Base-by-base conservation (phyloP, 2,113 vertebrate species). In the Lampris incognitus region DNA sequence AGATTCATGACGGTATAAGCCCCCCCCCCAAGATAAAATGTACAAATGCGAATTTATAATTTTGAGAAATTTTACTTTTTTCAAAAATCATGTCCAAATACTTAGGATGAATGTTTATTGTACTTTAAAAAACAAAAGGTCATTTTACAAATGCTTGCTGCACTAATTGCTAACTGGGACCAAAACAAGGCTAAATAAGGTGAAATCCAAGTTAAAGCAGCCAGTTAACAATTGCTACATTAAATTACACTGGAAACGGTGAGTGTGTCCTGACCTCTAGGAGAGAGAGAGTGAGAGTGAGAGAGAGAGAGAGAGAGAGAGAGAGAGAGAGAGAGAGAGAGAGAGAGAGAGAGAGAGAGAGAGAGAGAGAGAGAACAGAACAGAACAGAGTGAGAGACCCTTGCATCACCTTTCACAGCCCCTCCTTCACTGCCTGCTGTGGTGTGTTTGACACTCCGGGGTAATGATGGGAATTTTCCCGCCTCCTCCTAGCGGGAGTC, bases 381-480 rank as follows among this genome's bases (percentile, higher is more conserved):
- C 48, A 63, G 68, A 37, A 68, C 56, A 67, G 70, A 48, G 46
- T 44, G 42, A 59, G 44, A 48, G 66, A 79, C 68, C 73, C 57
- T 37, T 46, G 62, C 74, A 67, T 79, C 66, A 67, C 69, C 78
- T 24, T 66, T 69, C 58, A 39, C 69, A 57, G 57, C 51, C 56
- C 38, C 54, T 49, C 39, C 57, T 60, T 59, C 69, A 65, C 72
- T 67, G 72, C 62, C 62, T 57, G 1, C 5, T 68, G 66, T 70
- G 79, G 58, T 74, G 57, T 62, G 62, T 81, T 72, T 82, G 76
- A 83, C 78, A 84, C 85, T 86, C 83, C 60, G 48, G 64, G 50
- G 74, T 72, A 77, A 83, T 78, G 65, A 83, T 88, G 82, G 84
- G 82, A 79, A 65, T 82, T 70, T 59, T 62, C 57, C 75, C 67